Evolutionary conservation across 1,140 invertebrate species (phyloP), one percentile per base, ranked within the genome.

Genomic region (Pissodes strobi): DNA sequence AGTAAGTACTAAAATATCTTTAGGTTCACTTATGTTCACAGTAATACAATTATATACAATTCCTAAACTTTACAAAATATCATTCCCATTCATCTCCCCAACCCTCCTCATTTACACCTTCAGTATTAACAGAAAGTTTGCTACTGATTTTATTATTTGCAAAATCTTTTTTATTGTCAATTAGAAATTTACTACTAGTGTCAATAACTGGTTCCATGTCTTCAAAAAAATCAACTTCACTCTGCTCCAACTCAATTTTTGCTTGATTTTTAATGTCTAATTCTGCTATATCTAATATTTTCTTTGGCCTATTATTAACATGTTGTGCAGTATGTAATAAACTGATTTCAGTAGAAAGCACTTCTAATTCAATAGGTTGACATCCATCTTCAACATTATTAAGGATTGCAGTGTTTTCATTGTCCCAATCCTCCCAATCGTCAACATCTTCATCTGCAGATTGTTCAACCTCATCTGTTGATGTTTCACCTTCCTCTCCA

Each of bases 171-270:
- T 13, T 45, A 12, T 69, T 64, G 18, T 64, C 55, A 46, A 76
- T 61, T 22, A 77, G 19, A 67, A 66, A 77, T 49, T 70, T 74
- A 37, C 81, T 82, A 8, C 85, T 82, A 67, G 85, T 86, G 45
- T 88, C 83, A 69, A 93, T 91, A 3, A 91, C 83, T 4, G 91
- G 91, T 68, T 88, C 88, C 91, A 93, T 93, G 72, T 92, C 91
- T 51, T 87, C 87, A 70, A 93, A 93, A 68, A 90, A 91, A 72
- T 92, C 88, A 69, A 88, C 81, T 60, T 88, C 86, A 56, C 86
- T 82, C 17, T 79, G 76, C 15, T 82, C 79, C 2, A 73, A 68
- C 15, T 67, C 60, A 27, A 66, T 69, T 49, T 80, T 79, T 25
- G 80, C 79, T 52, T 87, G 85, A 73, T 87, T 85, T 74, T 90